A percentile compares a stretch with the other conserved stretches of the same genome.
These are phyloP conservation scores for Lagopus muta DNA, from an alignment of 2,113 vertebrate species.

Conservation along the genomic window DNA sequence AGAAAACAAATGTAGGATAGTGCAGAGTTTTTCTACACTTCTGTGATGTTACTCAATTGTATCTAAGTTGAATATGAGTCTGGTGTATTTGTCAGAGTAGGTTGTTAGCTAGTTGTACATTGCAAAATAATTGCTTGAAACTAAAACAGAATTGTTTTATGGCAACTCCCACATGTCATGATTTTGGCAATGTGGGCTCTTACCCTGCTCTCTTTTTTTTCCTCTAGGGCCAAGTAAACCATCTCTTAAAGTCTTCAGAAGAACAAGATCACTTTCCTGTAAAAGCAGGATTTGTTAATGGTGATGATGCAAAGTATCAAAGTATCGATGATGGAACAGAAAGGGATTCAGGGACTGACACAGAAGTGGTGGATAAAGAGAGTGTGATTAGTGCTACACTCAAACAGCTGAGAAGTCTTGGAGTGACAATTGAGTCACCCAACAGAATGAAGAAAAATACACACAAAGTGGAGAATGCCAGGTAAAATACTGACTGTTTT, in stretches of 20 bases:
- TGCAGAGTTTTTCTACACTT: background rate
- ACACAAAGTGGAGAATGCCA: constrained; percentile 85
- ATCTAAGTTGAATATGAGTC: background rate
- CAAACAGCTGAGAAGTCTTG: constrained; percentile 87
- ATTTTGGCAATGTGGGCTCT: background rate
- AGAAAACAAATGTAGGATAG: background rate
- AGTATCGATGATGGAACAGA: constrained; percentile 33
- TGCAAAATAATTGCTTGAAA: background rate
- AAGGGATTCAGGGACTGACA: constrained; percentile 4
- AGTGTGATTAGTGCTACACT: constrained; percentile 86
- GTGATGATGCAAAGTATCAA: constrained; percentile 4
- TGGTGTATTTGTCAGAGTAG: background rate
- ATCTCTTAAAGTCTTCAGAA: constrained; percentile 80
- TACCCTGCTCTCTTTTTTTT: background rate
- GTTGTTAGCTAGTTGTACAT: background rate
- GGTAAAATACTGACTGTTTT: constrained; percentile 77
- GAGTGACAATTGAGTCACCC: constrained; percentile 82
- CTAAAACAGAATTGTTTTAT: background rate
- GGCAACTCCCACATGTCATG: background rate
- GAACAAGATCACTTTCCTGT: constrained; percentile 53
- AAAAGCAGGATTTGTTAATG: constrained; percentile 44
- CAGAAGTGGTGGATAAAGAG: constrained; percentile 68
- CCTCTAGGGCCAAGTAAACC: constrained; percentile 87
- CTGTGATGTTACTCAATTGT: background rate
- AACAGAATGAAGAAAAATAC: constrained; percentile 61